phyloP scores from a whole-genome alignment of 2,113 vertebrate species.

The Colossoma macropomum region DNA sequence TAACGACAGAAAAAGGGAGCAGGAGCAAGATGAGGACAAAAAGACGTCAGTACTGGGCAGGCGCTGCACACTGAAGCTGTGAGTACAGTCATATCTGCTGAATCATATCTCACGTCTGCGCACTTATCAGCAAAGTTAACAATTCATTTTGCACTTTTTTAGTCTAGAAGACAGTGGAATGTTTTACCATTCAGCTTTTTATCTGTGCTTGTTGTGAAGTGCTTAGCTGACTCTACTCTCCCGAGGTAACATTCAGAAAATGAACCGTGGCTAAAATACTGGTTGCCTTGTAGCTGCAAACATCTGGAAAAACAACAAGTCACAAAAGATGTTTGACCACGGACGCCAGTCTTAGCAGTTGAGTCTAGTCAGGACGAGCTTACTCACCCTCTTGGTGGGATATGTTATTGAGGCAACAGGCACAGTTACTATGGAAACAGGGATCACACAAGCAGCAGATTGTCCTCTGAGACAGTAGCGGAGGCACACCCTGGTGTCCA shows the following conservation, averaged over 20 bases:
- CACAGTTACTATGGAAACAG: constrained; percentile 57
- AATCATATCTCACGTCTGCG: constrained; percentile 7
- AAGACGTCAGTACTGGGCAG: constrained; percentile 30
- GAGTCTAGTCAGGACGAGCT: constrained; percentile 36
- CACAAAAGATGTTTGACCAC: constrained; percentile 18
- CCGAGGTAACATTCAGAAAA: not conserved
- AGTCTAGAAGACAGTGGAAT: not conserved
- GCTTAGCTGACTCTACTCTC: not conserved
- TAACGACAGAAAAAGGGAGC: not conserved
- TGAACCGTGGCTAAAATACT: not conserved
- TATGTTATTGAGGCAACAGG: constrained; percentile 60
- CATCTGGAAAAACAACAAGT: not conserved
- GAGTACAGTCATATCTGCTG: constrained; percentile 41
- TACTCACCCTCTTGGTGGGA: constrained; percentile 68
- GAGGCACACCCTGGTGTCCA: not conserved
- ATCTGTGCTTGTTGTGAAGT: constrained; percentile 7
- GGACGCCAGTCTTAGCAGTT: constrained; percentile 17
- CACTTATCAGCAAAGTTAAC: not conserved
- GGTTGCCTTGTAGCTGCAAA: not conserved
- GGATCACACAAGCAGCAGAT: constrained; percentile 55
- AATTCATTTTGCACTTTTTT: not conserved
- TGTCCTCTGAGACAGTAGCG: constrained; percentile 21
- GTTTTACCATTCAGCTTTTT: constrained; percentile 5
- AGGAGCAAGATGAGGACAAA: not conserved
- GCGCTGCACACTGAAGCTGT: constrained; percentile 26